A percentile compares a stretch with the other conserved stretches of the same genome.
Evolutionary conservation across 2,888 invertebrate genomes (phyloP).

Genomic region (Drosophila fungiperda): DNA sequence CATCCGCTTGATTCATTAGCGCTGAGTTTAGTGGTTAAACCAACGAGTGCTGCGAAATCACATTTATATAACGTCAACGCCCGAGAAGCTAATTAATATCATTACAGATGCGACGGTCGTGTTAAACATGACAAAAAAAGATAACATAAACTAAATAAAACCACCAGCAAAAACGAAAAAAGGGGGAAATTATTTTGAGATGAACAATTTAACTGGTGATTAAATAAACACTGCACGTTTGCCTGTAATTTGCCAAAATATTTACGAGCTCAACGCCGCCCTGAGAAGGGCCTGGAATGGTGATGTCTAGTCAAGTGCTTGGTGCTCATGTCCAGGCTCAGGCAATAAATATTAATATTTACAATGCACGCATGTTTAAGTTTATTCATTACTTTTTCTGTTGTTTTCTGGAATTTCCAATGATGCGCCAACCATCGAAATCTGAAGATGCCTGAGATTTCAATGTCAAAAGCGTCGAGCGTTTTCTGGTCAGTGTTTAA

Average conservation of each 20-base stretch:
- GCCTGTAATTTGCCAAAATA: constrained; percentile 74
- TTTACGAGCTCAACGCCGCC: constrained; percentile 72
- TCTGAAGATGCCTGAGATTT: constrained; percentile 31
- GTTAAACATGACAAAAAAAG: constrained; percentile 43
- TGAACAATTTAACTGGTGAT: constrained; percentile 29
- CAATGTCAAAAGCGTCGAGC: constrained; percentile 43
- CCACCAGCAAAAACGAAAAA: background rate
- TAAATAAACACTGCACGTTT: constrained; percentile 64
- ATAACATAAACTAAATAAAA: background rate
- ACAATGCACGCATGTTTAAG: constrained; percentile 50
- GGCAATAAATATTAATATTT: constrained; percentile 73
- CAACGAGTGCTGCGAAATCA: constrained; percentile 21
- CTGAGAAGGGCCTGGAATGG: constrained; percentile 40
- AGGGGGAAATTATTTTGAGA: background rate
- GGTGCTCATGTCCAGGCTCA: background rate
- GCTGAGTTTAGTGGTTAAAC: constrained; percentile 20
- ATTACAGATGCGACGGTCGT: constrained; percentile 44
- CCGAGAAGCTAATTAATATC: constrained; percentile 65
- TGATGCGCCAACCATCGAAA: constrained; percentile 24
- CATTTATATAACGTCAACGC: constrained; percentile 46
- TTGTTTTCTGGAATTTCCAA: constrained; percentile 55
- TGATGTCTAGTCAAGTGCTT: constrained; percentile 38
- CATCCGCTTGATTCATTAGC: constrained; percentile 59
- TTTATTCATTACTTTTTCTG: constrained; percentile 32
- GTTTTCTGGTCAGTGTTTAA: constrained; percentile 18